These are phyloP conservation scores for Pluvianellus socialis DNA, from an alignment of 2,113 vertebrate genomes.

Conservation along the genomic window DNA sequence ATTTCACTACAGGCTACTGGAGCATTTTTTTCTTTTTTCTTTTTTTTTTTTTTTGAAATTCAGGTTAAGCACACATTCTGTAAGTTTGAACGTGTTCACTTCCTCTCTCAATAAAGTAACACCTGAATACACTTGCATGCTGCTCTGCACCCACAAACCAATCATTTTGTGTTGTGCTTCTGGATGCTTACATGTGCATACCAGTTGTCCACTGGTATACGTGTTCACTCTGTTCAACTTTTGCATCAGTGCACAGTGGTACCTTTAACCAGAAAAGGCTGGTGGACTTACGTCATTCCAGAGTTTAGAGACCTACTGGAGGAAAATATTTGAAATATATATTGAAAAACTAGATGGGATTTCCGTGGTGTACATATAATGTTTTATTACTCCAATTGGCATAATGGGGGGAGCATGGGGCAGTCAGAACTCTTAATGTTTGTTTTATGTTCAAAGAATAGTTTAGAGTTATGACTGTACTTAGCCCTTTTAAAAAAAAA, in stretches of 20 bases:
- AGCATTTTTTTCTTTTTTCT: neutral
- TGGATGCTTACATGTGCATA: neutral
- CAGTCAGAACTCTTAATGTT: neutral
- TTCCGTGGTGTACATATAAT: neutral
- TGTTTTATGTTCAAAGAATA: neutral
- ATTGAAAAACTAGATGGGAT: neutral
- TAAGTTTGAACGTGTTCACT: neutral
- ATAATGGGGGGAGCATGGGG: neutral
- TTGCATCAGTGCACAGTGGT: neutral
- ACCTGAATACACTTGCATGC: neutral
- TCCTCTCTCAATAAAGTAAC: conserved; percentile 9
- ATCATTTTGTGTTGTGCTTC: neutral
- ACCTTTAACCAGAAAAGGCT: neutral
- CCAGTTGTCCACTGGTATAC: neutral
- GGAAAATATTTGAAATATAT: neutral
- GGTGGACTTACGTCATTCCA: neutral
- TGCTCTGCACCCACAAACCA: neutral
- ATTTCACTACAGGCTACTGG: neutral
- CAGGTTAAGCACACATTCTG: neutral
- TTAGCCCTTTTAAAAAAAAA: neutral
- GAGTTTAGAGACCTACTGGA: neutral
- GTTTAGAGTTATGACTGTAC: neutral
- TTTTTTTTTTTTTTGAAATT: neutral
- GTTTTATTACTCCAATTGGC: neutral
- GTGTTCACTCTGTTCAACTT: neutral